Evolutionary conservation across 2,797 vertebrate species (phyloP).

Genomic region (Echiichthys vipera): DNA sequence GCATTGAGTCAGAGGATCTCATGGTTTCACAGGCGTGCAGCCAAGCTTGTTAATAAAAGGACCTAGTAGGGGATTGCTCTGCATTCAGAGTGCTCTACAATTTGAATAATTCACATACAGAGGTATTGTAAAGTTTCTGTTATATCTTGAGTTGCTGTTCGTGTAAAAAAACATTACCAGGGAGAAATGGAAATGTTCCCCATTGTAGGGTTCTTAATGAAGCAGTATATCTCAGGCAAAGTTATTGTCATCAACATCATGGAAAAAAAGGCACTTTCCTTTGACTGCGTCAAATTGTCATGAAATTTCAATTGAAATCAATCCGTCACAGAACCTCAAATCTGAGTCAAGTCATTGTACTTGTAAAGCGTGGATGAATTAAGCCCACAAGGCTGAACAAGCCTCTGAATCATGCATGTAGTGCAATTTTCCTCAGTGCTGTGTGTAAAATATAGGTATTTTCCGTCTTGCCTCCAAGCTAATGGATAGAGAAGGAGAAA

Average conservation of each 20-base stretch:
- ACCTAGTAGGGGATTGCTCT: constrained; percentile 41
- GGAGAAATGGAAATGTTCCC: constrained; percentile 14
- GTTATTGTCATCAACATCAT: constrained; percentile 16
- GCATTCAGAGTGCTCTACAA: constrained; percentile 62
- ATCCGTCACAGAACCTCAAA: constrained; percentile 36
- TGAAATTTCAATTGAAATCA: constrained; percentile 43
- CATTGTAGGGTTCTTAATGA: constrained; percentile 10
- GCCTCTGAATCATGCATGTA: constrained; percentile 57
- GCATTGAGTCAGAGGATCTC: constrained; percentile 76
- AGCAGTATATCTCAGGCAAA: constrained; percentile 13
- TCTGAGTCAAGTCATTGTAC: constrained; percentile 13
- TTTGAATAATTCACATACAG: constrained; percentile 71
- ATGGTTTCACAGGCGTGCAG: constrained; percentile 72
- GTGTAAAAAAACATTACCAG: constrained; percentile 20
- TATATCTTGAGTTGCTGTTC: constrained; percentile 28
- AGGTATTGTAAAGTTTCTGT: constrained; percentile 49
- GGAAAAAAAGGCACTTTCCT: constrained; percentile 26
- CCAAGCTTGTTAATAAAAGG: constrained; percentile 77
- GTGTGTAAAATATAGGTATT: constrained; percentile 48
- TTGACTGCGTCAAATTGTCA: constrained; percentile 32
- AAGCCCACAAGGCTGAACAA: constrained; percentile 27
- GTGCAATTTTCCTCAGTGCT: constrained; percentile 22
- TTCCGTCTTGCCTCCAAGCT: constrained; percentile 40
- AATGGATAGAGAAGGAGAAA: constrained; percentile 58
- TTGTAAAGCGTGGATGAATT: constrained; percentile 32